phyloP scores from a whole-genome alignment of 2,888 invertebrate genomes.

The Cynaeus angustus region DNA sequence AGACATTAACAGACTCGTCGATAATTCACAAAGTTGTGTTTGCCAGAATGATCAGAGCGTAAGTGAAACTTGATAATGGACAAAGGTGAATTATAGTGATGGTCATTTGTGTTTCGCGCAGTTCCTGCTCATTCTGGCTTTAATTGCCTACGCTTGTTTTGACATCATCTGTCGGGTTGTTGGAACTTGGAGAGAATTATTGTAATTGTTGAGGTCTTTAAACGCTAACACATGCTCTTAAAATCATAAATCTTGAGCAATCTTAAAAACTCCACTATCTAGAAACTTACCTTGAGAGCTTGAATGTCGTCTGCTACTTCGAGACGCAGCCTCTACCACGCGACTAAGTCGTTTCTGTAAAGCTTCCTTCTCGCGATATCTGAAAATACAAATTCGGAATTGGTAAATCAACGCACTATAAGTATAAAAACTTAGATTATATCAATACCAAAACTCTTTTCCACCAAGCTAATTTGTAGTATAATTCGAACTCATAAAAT shows the following conservation, averaged over 20 bases:
- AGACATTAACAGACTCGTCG: slow-evolving; percentile 37
- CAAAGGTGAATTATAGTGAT: slow-evolving; percentile 25
- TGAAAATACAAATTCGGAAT: slow-evolving; percentile 53
- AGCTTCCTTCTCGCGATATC: slow-evolving; percentile 74
- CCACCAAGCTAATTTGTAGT: no score
- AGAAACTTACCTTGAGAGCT: slow-evolving; percentile 52
- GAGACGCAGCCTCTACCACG: slow-evolving; percentile 61
- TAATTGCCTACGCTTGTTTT: slow-evolving; percentile 19
- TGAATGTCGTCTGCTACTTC: slow-evolving; percentile 52
- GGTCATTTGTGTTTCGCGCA: neutral
- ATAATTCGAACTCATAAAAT: neutral
- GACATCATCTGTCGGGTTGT: slow-evolving; percentile 21
- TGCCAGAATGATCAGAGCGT: slow-evolving; percentile 23
- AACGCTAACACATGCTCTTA: no score
- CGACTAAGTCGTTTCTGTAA: slow-evolving; percentile 73
- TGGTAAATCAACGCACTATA: no score
- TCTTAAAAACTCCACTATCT: neutral
- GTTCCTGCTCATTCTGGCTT: slow-evolving; percentile 17
- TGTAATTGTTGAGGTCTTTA: slow-evolving; percentile 4
- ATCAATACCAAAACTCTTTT: no score
- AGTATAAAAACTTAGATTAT: no score
- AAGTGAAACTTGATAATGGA: slow-evolving; percentile 43
- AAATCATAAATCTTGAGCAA: no score
- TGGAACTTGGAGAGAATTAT: slow-evolving; percentile 1
- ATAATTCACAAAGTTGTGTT: slow-evolving; percentile 38